phyloP scores from a whole-genome alignment of 2,113 vertebrate genomes.

The Thunnus maccoyii region DNA sequence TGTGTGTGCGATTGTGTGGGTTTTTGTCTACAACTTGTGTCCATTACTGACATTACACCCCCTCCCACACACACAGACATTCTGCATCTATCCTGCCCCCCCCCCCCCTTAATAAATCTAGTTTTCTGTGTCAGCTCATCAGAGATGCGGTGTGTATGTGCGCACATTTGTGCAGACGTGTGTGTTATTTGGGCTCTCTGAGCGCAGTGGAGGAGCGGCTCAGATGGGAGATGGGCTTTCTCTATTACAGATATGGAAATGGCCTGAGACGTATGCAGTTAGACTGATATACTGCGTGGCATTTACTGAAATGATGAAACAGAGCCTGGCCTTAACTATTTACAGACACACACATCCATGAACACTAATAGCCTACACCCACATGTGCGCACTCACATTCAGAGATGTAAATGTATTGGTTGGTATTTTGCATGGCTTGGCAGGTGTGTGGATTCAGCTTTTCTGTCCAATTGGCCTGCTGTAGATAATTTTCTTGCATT shows the following conservation, averaged over 20 bases:
- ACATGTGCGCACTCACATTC: conserved; percentile 2
- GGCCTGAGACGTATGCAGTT: conserved; percentile 59
- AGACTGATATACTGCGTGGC: conserved; percentile 71
- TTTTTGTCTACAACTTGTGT: conserved; percentile 51
- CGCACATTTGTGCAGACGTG: conserved; percentile 42
- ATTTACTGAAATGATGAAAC: conserved; percentile 77
- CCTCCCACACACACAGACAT: conserved; percentile 22
- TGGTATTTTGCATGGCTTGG: neutral
- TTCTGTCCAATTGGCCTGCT: neutral
- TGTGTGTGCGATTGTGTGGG: conserved; percentile 6
- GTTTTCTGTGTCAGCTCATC: conserved; percentile 77
- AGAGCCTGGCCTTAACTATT: conserved; percentile 50
- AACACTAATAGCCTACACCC: neutral
- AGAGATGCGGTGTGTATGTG: conserved; percentile 50
- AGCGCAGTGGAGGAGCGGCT: conserved; percentile 45
- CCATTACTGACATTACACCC: conserved; percentile 52
- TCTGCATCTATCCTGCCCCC: neutral
- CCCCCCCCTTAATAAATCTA: conserved; percentile 69
- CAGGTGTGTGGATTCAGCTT: conserved; percentile 29
- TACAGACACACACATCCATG: conserved; percentile 37
- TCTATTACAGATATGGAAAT: conserved; percentile 78
- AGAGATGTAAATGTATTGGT: conserved; percentile 17
- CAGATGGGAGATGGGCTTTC: conserved; percentile 63
- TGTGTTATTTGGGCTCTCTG: conserved; percentile 53
- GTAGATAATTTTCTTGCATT: neutral